Evolutionary conservation across 1,140 invertebrate species (phyloP).

Genomic region (Drosophila parabipectinata): DNA sequence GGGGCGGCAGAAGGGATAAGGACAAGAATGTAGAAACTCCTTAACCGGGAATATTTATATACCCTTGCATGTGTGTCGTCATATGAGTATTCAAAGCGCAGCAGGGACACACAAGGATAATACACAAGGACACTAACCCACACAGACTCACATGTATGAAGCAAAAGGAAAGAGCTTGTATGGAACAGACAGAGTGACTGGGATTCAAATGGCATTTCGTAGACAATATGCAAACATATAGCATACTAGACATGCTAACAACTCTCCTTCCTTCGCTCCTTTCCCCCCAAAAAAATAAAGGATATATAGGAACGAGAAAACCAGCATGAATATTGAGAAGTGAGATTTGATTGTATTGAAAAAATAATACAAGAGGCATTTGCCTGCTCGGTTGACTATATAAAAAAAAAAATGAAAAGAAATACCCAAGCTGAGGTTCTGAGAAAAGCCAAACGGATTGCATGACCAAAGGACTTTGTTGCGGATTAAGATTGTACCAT

Average conservation of each 20-base stretch:
- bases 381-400: constrained; percentile 23
- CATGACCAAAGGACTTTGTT: constrained; percentile 12
- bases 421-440: constrained; percentile 1
- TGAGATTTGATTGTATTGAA: constrained; percentile 56
- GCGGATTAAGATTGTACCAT: constrained; percentile 6
- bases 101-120: constrained; percentile 19
- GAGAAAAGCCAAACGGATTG: constrained; percentile 2
- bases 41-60: constrained; percentile 30
- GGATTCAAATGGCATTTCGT: constrained; percentile 71
- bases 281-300: neutral
- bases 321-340: constrained; percentile 33
- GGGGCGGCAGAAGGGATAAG: neutral
- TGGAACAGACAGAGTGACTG: constrained; percentile 49
- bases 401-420: constrained; percentile 16
- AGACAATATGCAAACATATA: constrained; percentile 80
- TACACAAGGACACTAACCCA: neutral
- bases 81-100: constrained; percentile 42
- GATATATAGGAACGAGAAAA: neutral
- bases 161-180: neutral
- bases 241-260: constrained; percentile 61
- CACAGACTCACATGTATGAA: constrained; percentile 9
- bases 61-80: constrained; percentile 5
- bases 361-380: constrained; percentile 30
- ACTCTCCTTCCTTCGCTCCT: neutral
- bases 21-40: constrained; percentile 2